Conservation (phyloP, 2,888 invertebrate genomes). For the Dyspetes luteomarginatus region DNA sequence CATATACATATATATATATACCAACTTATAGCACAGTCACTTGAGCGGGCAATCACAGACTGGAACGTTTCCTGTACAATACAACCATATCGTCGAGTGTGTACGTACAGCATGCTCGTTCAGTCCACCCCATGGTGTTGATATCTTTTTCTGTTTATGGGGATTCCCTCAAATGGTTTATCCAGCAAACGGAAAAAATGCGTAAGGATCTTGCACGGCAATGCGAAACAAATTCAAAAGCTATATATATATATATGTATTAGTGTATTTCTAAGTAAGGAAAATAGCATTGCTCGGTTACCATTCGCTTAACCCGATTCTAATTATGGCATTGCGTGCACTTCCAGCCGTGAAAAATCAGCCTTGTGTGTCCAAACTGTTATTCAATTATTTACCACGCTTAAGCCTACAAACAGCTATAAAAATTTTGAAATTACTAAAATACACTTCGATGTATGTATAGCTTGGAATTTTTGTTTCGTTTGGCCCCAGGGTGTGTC, state of each 20-base stretch:
- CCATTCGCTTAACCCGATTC: constrained; percentile 72
- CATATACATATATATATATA: not conserved
- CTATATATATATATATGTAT: constrained; percentile 13
- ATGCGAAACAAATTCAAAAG: constrained; percentile 10
- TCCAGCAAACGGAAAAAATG: constrained; percentile 59
- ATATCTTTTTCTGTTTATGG: constrained; percentile 74
- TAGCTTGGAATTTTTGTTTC: too few relatives aligned
- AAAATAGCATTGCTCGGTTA: constrained; percentile 60
- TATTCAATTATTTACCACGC: not conserved
- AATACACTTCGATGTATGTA: too few relatives aligned
- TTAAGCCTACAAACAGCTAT: too few relatives aligned
- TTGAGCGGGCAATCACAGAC: constrained; percentile 62
- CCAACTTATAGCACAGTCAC: constrained; percentile 32
- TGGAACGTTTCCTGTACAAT: constrained; percentile 71
- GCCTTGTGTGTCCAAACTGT: not conserved
- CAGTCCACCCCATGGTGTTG: constrained; percentile 6
- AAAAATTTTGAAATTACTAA: too few relatives aligned
- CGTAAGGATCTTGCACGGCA: constrained; percentile 10
- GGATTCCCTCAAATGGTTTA: constrained; percentile 74
- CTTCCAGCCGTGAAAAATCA: constrained; percentile 23
- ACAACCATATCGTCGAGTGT: constrained; percentile 51
- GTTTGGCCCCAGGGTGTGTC: too few relatives aligned
- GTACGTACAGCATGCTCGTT: constrained; percentile 16
- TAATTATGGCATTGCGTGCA: constrained; percentile 69
- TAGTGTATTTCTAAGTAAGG: not conserved